Conservation (phyloP, 1,140 invertebrate genomes). For the Marisa cornuarietis region DNA sequence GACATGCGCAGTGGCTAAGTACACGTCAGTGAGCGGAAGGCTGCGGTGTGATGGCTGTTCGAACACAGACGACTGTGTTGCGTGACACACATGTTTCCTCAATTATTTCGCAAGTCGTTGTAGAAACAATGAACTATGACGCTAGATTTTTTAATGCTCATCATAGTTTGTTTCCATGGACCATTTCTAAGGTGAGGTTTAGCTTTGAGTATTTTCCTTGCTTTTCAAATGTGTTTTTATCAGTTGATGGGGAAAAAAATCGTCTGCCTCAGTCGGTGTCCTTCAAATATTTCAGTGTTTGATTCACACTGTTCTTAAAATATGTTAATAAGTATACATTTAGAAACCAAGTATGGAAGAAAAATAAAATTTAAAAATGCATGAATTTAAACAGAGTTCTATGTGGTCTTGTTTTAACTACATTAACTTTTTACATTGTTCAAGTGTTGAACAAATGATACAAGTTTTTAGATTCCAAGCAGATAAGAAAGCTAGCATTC, state of each 20-base stretch:
- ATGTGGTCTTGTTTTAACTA: too few relatives aligned
- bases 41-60: constrained; percentile 19
- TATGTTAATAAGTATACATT: too few relatives aligned
- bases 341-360: too few relatives aligned
- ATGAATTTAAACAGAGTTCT: too few relatives aligned
- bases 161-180: constrained; percentile 6
- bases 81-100: not conserved
- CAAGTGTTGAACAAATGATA: too few relatives aligned
- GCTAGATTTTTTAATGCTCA: not conserved
- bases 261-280: not conserved
- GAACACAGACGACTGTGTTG: not conserved
- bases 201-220: not conserved
- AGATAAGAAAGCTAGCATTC: too few relatives aligned
- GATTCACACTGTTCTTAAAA: too few relatives aligned
- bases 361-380: too few relatives aligned
- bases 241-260: not conserved
- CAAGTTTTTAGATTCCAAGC: too few relatives aligned
- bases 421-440: too few relatives aligned
- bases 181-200: constrained; percentile 5
- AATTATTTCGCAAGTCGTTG: not conserved
- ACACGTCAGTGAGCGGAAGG: constrained; percentile 22
- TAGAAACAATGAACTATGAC: constrained; percentile 15
- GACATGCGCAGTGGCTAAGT: constrained; percentile 19
- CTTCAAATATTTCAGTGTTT: too few relatives aligned
- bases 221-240: not conserved